Evolutionary conservation across 2,113 vertebrate genomes (phyloP).

Genomic region (Erinaceus europaeus): DNA sequence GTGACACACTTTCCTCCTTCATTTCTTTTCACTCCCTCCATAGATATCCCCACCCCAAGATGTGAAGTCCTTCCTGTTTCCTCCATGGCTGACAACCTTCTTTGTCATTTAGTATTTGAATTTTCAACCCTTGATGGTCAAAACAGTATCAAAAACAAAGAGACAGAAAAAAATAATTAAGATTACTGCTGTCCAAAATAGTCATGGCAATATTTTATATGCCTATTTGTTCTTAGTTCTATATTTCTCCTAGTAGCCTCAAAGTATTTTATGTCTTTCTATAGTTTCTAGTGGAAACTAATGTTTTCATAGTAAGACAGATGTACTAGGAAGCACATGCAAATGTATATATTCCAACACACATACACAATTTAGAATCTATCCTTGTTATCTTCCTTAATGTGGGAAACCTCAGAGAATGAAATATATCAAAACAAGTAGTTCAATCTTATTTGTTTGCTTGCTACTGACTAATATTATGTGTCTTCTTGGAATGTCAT

Average conservation of each 20-base stretch:
- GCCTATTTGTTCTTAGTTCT: not conserved
- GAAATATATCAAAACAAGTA: not conserved
- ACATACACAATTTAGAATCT: not conserved
- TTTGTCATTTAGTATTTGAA: not conserved
- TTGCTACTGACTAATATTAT: not conserved
- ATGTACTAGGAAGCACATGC: not conserved
- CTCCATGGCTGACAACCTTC: not conserved
- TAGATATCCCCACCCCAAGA: not conserved
- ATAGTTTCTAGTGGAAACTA: not conserved
- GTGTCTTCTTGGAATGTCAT: conserved; percentile 20
- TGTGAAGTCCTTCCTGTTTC: not conserved
- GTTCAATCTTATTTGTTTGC: conserved; percentile 8
- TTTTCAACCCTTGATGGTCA: not conserved
- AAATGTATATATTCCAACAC: not conserved
- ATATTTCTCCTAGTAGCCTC: not conserved
- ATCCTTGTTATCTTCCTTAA: not conserved
- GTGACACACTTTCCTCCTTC: accelerated
- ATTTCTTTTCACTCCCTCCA: accelerated
- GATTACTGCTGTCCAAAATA: not conserved
- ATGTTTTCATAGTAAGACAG: conserved; percentile 3
- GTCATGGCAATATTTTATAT: not conserved
- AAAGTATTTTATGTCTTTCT: not conserved
- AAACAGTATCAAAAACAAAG: conserved; percentile 36
- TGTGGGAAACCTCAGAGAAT: conserved; percentile 43
- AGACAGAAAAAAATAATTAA: no score